Percentiles rank a stretch among this genome's conserved stretches.
These are phyloP conservation scores for Marmota flaviventris DNA, from an alignment of 2,113 vertebrate species.

Conservation along the genomic window DNA sequence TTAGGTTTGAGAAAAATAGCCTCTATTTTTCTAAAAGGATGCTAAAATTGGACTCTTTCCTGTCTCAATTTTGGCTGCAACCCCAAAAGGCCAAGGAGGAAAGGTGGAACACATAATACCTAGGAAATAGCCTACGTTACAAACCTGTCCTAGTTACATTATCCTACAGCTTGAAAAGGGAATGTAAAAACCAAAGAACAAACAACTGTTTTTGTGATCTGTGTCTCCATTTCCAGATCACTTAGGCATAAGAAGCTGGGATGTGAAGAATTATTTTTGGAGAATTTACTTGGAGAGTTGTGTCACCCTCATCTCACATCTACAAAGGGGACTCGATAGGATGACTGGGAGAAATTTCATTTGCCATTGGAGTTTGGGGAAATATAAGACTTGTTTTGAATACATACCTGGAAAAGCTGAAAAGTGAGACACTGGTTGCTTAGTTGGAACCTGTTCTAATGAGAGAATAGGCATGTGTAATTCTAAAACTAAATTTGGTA, in stretches of 20 bases:
- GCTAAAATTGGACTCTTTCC: background rate
- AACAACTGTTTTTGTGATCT: background rate
- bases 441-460: background rate
- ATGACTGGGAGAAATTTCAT: background rate
- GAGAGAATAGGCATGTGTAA: background rate
- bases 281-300: background rate
- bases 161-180: background rate
- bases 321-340: background rate
- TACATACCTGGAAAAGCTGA: background rate
- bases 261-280: background rate
- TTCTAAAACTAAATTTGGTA: background rate
- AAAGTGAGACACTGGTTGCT: background rate
- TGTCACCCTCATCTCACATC: background rate
- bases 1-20: conserved; percentile 49
- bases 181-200: background rate
- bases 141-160: background rate
- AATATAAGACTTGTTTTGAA: background rate
- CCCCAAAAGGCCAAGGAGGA: background rate
- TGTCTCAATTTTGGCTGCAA: conserved; percentile 36
- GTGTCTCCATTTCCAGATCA: background rate
- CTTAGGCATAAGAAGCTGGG: background rate
- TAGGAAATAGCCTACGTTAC: background rate
- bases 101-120: background rate
- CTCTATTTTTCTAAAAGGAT: conserved; percentile 45
- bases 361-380: background rate